Evolutionary conservation across 2,113 vertebrate species (phyloP), one percentile per base, ranked within the genome.

Genomic region (Calonectris borealis): DNA sequence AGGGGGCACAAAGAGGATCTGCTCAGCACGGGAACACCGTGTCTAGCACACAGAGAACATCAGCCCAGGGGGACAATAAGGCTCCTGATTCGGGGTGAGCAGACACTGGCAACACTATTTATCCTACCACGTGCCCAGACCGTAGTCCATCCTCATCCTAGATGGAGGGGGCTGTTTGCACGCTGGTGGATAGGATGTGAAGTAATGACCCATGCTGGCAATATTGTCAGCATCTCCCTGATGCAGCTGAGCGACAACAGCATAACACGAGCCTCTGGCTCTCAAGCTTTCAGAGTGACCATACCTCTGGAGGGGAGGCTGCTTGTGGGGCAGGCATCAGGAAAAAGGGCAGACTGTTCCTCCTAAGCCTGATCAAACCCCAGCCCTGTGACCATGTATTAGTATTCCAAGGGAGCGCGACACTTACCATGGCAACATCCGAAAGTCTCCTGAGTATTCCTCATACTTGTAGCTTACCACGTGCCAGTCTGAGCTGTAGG

Each of bases 401-500:
- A 77, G 86, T 72, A 95, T 83, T 91, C 83, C 80, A 54, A 84
- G 49, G 84, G 77, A 91, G 69, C 13, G 2, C 0, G 0, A 34
- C 64, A 86, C 98, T 98, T 98, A 99, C 99, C 99, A 99, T 4
- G 99, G 99, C 97, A 99, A 97, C 98, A 98, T 98, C 93, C 99
- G 99, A 97, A 99, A 99, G 97, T 99, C 99, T 27, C 99, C 99
- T 1, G 99, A 99, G 97, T 99, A 99, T 57, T 99, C 99, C 95
- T 99, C 99, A 54, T 99, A 99, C 92, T 99, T 99, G 98, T 99
- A 99, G 98, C 98, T 99, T 91, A 99, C 98, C 51, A 99, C 98
- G 0, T 99, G 98, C 99, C 99, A 99, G 97, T 99, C 99, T 11
- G 98, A 99, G 98, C 99, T 99, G 97, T 99, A 99, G 96, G 98